These are phyloP conservation scores for Oncorhynchus kisutch DNA, from an alignment of 2,113 vertebrate species.

Conservation along the genomic window DNA sequence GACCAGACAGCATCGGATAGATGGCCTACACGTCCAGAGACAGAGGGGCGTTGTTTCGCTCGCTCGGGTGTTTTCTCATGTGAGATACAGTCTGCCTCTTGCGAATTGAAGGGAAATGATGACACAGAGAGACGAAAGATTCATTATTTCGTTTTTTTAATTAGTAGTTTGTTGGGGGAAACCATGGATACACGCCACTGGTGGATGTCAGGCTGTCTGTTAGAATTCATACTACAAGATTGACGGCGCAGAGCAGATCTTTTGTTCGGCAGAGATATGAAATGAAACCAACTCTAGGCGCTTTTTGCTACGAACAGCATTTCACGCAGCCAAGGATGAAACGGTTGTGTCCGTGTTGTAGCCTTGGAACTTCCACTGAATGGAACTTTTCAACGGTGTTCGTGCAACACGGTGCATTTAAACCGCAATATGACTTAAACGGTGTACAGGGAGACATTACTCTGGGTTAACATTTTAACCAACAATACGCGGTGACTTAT, in stretches of 20 bases:
- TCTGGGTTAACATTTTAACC: not conserved
- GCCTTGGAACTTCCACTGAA: not conserved
- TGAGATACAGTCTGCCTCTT: no score
- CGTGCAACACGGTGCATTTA: not conserved
- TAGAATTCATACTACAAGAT: no score
- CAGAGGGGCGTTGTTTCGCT: no score
- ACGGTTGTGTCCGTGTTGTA: not conserved
- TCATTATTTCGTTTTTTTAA: no score
- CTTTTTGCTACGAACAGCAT: not conserved
- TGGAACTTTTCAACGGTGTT: not conserved
- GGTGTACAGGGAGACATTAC: slow-evolving; percentile 1
- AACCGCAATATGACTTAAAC: slow-evolving; percentile 12
- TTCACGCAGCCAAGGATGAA: not conserved
- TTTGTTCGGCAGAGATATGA: not conserved
- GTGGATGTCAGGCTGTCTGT: no score
- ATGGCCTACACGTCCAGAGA: no score
- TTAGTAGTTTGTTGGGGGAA: no score
- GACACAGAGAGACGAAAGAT: no score
- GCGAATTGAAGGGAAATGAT: no score
- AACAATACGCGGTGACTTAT: not conserved
- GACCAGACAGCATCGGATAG: no score
- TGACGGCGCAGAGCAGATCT: not conserved
- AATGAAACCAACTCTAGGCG: not conserved
- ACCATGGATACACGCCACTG: no score
- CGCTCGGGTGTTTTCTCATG: no score